A percentile compares a stretch with the other conserved stretches of the same genome.
Evolutionary conservation across 2,888 invertebrate genomes (phyloP).

Genomic region (Protonemura montana): DNA sequence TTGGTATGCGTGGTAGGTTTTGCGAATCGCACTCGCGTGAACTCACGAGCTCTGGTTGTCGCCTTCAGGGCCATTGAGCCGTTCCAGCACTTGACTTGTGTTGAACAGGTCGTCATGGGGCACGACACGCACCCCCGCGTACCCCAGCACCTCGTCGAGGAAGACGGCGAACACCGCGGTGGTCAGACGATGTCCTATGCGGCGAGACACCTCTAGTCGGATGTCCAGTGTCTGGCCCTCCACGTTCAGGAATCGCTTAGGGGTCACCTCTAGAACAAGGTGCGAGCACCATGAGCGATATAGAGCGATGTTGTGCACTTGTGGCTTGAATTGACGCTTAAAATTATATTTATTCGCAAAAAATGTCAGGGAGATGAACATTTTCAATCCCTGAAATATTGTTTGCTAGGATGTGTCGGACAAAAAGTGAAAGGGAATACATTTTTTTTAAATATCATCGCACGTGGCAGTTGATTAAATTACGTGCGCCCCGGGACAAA

Average conservation of each 20-base stretch:
- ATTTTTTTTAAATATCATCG: too few species aligned
- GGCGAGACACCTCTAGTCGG: conserved; percentile 64
- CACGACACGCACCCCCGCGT: conserved; percentile 59
- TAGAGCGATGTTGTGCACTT: too few species aligned
- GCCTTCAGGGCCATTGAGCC: conserved; percentile 54
- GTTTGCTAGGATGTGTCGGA: too few species aligned
- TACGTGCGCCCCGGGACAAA: too few species aligned
- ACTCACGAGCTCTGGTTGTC: conserved; percentile 55
- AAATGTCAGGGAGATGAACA: too few species aligned
- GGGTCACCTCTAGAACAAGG: conserved; percentile 61
- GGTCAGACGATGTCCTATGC: conserved; percentile 65
- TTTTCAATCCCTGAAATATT: too few species aligned
- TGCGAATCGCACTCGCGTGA: too few species aligned
- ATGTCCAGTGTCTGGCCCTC: conserved; percentile 59
- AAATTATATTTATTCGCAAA: too few species aligned
- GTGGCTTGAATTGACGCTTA: too few species aligned
- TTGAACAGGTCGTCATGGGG: conserved; percentile 61
- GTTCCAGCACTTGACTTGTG: conserved; percentile 56
- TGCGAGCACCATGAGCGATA: too few species aligned
- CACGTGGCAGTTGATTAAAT: too few species aligned
- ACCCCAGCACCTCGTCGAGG: conserved; percentile 63
- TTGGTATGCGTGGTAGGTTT: background rate
- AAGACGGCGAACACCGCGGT: conserved; percentile 68
- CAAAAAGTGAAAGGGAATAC: too few species aligned
- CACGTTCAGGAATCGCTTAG: conserved; percentile 60